phyloP scores from a whole-genome alignment of 1,140 invertebrate species.

The Platorchestia sp. region DNA sequence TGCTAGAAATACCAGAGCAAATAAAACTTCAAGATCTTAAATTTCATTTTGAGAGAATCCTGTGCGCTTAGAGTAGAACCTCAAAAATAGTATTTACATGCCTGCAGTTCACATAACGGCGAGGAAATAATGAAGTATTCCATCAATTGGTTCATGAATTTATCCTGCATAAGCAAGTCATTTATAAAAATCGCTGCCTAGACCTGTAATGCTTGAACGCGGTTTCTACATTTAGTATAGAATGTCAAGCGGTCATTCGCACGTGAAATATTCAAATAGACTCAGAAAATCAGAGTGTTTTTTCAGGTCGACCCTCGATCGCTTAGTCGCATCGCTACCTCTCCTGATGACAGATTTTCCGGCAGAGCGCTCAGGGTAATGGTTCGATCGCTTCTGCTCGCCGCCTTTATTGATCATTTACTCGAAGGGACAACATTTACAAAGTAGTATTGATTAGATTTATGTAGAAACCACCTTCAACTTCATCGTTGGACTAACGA shows the following conservation, averaged over 20 bases:
- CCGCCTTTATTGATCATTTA: conserved; percentile 26
- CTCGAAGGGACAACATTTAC: conserved; percentile 25
- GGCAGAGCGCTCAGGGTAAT: conserved; percentile 1
- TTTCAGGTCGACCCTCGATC: not conserved
- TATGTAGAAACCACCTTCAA: not conserved
- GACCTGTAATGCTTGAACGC: not conserved
- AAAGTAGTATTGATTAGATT: not conserved
- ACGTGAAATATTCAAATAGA: conserved; percentile 16
- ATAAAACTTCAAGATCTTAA: too few relatives aligned
- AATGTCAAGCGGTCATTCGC: not conserved
- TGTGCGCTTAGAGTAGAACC: too few relatives aligned
- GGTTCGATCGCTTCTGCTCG: conserved; percentile 13
- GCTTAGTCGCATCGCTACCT: conserved; percentile 54
- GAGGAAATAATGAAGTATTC: not conserved
- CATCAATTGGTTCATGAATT: not conserved
- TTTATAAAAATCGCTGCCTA: not conserved
- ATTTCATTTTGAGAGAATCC: too few relatives aligned
- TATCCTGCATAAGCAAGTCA: not conserved
- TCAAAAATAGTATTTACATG: too few relatives aligned
- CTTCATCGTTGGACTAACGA: not conserved
- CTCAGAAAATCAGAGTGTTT: conserved; percentile 49
- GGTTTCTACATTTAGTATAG: not conserved
- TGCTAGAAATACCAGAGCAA: too few relatives aligned
- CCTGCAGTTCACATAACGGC: too few relatives aligned
- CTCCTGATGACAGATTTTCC: conserved; percentile 49